Percentiles rank a stretch among this genome's conserved stretches.
Evolutionary conservation across 2,113 vertebrate species (phyloP).

Genomic region (Sinocyclocheilus anophthalmus): DNA sequence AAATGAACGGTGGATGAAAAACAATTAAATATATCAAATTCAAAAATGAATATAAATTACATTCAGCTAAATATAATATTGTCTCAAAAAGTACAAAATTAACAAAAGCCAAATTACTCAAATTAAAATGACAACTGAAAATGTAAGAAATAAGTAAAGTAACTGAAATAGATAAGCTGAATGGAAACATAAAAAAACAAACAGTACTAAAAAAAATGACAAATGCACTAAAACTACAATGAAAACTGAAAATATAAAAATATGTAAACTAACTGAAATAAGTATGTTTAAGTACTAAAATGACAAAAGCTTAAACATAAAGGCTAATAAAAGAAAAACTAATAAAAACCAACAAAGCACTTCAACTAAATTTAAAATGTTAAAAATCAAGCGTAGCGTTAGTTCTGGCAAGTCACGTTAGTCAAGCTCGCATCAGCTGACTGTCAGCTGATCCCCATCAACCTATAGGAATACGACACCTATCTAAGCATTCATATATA

Average conservation of each 20-base stretch:
- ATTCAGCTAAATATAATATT: neutral
- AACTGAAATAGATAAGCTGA: neutral
- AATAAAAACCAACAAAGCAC: neutral
- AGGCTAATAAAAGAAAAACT: neutral
- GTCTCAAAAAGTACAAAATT: neutral
- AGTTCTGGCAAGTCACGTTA: too few species aligned
- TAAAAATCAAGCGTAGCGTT: neutral
- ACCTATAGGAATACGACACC: too few species aligned
- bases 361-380: neutral
- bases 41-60: neutral
- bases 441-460: too few species aligned
- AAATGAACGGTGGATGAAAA: neutral
- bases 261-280: neutral
- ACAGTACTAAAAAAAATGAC: too few species aligned
- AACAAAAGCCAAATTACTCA: neutral
- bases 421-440: too few species aligned
- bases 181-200: neutral
- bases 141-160: neutral
- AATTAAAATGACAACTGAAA: neutral
- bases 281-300: neutral
- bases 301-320: neutral
- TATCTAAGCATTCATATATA: too few species aligned
- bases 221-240: too few species aligned
- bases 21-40: neutral
- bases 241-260: too few species aligned